Evolutionary conservation across 2,113 vertebrate species (phyloP).

Genomic region (Oryzias curvinotus): DNA sequence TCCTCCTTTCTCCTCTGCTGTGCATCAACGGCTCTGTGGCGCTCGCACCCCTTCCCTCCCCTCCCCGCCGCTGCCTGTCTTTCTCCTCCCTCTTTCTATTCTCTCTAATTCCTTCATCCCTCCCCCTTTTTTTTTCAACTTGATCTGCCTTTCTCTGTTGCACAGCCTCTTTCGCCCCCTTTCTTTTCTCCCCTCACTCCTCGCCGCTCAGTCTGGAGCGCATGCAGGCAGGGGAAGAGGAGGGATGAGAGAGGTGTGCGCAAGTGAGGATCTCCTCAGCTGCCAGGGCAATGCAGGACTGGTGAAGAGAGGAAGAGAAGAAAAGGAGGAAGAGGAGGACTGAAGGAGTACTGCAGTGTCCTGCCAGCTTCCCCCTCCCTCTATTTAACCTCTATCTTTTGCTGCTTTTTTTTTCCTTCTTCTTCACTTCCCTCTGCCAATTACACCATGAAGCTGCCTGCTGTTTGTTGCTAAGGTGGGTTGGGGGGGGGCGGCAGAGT

Average conservation of each 20-base stretch:
- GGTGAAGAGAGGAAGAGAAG: conserved; percentile 51
- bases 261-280: conserved; percentile 72
- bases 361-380: conserved; percentile 44
- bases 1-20: conserved; percentile 42
- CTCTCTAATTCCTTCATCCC: conserved; percentile 70
- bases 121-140: conserved; percentile 51
- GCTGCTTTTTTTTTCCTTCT: conserved; percentile 51
- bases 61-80: conserved; percentile 27
- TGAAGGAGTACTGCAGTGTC: conserved; percentile 70
- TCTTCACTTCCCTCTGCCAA: conserved; percentile 48
- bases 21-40: conserved; percentile 25
- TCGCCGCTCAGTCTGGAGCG: conserved; percentile 42
- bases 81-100: conserved; percentile 52
- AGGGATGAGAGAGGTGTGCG: conserved; percentile 53
- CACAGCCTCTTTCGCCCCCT: conserved; percentile 28
- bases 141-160: conserved; percentile 55
- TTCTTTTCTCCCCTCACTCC: conserved; percentile 22
- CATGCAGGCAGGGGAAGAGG: conserved; percentile 56
- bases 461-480: conserved; percentile 78
- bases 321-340: conserved; percentile 53
- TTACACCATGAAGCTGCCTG: conserved; percentile 73
- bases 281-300: conserved; percentile 57
- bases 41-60: conserved; percentile 1
- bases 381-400: conserved; percentile 40
- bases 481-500: conserved; percentile 61